Evolutionary conservation across 64 coral and sea anemone genomes (phyloP).

Genomic region (Pocillopora damicornis): DNA sequence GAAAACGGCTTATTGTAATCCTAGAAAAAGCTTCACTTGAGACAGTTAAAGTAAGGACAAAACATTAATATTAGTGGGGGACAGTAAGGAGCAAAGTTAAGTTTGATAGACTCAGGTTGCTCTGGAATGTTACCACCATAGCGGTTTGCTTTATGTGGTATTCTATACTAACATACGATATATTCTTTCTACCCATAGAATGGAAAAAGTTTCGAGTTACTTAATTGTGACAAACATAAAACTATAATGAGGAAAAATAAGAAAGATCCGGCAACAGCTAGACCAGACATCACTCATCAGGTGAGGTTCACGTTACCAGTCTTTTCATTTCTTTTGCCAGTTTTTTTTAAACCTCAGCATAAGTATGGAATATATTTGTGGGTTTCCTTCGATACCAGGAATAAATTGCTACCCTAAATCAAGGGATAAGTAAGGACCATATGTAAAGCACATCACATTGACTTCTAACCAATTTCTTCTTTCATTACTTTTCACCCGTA

Average conservation of each 20-base stretch:
- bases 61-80: not conserved
- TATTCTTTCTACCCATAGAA: constrained; percentile 55
- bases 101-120: too few relatives aligned
- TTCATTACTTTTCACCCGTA: not conserved
- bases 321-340: not conserved
- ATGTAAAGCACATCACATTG: not conserved
- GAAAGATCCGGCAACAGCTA: constrained; percentile 64
- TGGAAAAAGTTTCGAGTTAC: constrained; percentile 95
- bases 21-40: constrained; percentile 94
- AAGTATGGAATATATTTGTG: too few relatives aligned
- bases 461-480: not conserved
- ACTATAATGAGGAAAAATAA: constrained; percentile 91
- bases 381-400: too few relatives aligned
- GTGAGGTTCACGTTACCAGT: constrained; percentile 20
- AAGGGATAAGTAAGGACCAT: not conserved
- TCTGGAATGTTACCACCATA: too few relatives aligned
- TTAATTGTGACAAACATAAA: constrained; percentile 97
- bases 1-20: constrained; percentile 92
- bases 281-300: constrained; percentile 99
- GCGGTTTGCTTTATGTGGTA: too few relatives aligned
- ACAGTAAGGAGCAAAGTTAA: too few relatives aligned
- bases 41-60: constrained; percentile 74
- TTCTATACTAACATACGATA: too few relatives aligned
- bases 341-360: too few relatives aligned
- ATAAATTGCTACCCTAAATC: too few relatives aligned